These are phyloP conservation scores for Cyphomyrus discorhynchus DNA, from an alignment of 2,113 vertebrate genomes.

Conservation along the genomic window DNA sequence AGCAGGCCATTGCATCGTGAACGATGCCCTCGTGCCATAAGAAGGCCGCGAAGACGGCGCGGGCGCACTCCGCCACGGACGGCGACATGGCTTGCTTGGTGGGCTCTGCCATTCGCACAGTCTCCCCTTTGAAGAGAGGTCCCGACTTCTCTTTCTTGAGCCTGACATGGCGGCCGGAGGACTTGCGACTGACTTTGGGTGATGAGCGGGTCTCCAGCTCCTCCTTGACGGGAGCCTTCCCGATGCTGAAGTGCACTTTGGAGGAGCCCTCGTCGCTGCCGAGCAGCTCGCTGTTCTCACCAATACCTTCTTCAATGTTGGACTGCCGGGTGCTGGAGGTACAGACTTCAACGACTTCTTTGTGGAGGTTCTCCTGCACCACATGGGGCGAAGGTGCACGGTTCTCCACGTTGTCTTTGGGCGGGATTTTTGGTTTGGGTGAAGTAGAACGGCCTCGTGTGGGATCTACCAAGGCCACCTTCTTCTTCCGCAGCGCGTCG, in stretches of 20 bases:
- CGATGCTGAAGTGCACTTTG: conserved; percentile 98
- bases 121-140: conserved; percentile 86
- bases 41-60: conserved; percentile 91
- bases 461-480: conserved; percentile 85
- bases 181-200: conserved; percentile 91
- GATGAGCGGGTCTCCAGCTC: conserved; percentile 87
- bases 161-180: conserved; percentile 77
- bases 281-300: conserved; percentile 77
- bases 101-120: conserved; percentile 72
- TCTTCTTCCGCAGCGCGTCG: conserved; percentile 92
- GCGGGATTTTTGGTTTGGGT: conserved; percentile 81
- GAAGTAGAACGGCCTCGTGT: conserved; percentile 89
- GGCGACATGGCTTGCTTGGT: conserved; percentile 98
- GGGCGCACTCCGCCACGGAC: conserved; percentile 91
- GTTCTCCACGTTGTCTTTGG: conserved; percentile 84
- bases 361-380: conserved; percentile 95
- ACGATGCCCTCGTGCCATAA: conserved; percentile 98
- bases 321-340: conserved; percentile 86
- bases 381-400: conserved; percentile 89
- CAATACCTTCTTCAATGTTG: conserved; percentile 71
- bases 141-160: conserved; percentile 94
- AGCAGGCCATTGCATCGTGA: conserved; percentile 98
- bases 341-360: conserved; percentile 94
- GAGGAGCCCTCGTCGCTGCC: conserved; percentile 33
- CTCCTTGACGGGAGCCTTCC: conserved; percentile 91